These are phyloP conservation scores for Eupithecia insigniata DNA, from an alignment of 2,888 invertebrate genomes.

Conservation along the genomic window DNA sequence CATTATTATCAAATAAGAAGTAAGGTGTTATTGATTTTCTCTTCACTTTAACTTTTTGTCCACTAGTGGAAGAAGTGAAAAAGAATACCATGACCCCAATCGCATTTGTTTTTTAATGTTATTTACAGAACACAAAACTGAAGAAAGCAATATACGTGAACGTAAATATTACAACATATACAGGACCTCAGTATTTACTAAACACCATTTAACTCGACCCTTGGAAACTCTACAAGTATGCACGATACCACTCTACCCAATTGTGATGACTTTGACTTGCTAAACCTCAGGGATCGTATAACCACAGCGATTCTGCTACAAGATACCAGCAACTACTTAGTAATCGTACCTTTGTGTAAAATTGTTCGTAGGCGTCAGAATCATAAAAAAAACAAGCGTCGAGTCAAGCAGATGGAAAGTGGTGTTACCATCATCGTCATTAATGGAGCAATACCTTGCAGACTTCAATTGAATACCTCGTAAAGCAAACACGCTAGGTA, in stretches of 20 bases:
- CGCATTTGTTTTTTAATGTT: too few relatives aligned
- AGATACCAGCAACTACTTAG: slow-evolving; percentile 46
- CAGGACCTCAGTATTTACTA: too few relatives aligned
- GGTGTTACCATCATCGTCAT: background rate
- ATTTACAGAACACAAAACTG: too few relatives aligned
- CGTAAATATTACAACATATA: too few relatives aligned
- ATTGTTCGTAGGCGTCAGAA: slow-evolving; percentile 16
- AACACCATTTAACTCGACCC: background rate
- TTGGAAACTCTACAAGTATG: background rate
- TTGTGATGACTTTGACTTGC: background rate
- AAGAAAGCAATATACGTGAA: too few relatives aligned
- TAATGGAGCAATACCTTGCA: background rate
- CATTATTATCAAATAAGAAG: too few relatives aligned
- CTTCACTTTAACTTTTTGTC: too few relatives aligned
- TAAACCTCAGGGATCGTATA: slow-evolving; percentile 20
- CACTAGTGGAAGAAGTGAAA: too few relatives aligned
- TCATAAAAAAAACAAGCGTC: background rate
- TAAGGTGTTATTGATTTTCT: too few relatives aligned
- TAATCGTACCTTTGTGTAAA: slow-evolving; percentile 35
- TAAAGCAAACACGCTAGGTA: too few relatives aligned
- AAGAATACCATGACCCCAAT: too few relatives aligned
- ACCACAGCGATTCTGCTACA: slow-evolving; percentile 39
- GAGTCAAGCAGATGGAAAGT: background rate
- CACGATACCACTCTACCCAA: background rate
- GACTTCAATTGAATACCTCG: background rate